A percentile compares a stretch with the other conserved stretches of the same genome.
These are phyloP conservation scores for Coccyzus lansbergi DNA, from an alignment of 2,797 vertebrate species.

Conservation along the genomic window DNA sequence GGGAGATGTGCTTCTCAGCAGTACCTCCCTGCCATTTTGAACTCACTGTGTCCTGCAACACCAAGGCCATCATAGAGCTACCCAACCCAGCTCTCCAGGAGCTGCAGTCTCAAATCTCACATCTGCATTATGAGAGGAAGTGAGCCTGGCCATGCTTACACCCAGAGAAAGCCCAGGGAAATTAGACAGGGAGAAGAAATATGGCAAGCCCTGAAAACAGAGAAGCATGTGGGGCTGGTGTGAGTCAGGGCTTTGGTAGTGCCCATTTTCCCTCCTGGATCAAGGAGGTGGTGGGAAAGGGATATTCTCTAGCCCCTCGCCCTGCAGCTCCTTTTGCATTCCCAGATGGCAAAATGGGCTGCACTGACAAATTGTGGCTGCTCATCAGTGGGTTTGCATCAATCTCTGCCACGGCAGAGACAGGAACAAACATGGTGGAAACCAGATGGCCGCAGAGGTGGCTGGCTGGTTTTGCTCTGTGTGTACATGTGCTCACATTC, in stretches of 20 bases:
- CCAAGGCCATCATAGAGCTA: neutral
- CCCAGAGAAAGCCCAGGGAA: neutral
- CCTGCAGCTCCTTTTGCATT: neutral
- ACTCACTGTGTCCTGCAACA: neutral
- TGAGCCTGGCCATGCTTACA: neutral
- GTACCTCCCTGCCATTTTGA: constrained; percentile 2
- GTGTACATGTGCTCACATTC: neutral
- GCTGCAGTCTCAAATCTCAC: neutral
- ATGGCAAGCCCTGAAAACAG: neutral
- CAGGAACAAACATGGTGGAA: neutral
- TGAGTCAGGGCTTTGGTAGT: neutral
- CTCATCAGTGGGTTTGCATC: neutral
- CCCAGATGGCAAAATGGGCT: neutral
- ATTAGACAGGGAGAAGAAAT: neutral
- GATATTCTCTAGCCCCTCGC: neutral
- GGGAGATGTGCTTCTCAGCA: neutral
- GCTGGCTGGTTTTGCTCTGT: neutral
- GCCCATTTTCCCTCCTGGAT: neutral
- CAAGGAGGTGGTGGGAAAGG: neutral
- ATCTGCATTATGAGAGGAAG: constrained; percentile 12
- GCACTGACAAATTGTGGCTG: neutral
- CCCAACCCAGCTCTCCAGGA: rapidly evolving
- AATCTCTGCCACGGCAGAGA: neutral
- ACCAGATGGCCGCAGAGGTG: neutral
- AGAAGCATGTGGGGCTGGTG: neutral